These are phyloP conservation scores for Dexiosoma caninum DNA, from an alignment of 2,888 invertebrate species.

Conservation along the genomic window DNA sequence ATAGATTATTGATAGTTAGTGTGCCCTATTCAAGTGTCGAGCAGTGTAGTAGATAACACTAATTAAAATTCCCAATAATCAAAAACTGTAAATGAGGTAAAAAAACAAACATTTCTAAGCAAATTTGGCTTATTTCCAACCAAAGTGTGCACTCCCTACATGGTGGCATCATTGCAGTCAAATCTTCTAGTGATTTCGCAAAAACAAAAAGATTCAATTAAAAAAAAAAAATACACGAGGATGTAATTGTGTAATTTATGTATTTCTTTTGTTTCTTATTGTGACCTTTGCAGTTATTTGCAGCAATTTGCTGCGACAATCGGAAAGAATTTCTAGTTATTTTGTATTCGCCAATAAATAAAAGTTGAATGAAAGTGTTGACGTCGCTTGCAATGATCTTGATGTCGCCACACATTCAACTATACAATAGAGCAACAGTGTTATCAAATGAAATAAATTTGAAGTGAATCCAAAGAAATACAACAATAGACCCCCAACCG, in stretches of 20 bases:
- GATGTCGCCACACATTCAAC: neutral
- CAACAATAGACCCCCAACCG: slow-evolving; percentile 43
- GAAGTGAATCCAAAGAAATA: neutral
- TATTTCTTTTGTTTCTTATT: neutral
- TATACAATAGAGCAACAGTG: neutral
- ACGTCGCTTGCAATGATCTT: slow-evolving; percentile 55
- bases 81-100: slow-evolving; percentile 7
- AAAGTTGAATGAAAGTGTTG: slow-evolving; percentile 58
- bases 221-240: neutral
- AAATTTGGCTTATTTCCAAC: slow-evolving; percentile 27
- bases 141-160: slow-evolving; percentile 19
- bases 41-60: no score
- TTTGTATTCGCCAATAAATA: slow-evolving; percentile 10
- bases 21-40: no score
- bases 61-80: no score
- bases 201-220: neutral
- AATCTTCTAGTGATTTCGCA: neutral
- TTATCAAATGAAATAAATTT: slow-evolving; percentile 13
- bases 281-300: slow-evolving; percentile 12
- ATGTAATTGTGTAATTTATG: slow-evolving; percentile 20
- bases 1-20: no score
- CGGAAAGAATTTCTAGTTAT: neutral
- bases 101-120: neutral
- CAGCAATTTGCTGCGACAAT: slow-evolving; percentile 20
- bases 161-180: slow-evolving; percentile 25